Evolutionary conservation across 1,140 invertebrate species (phyloP), one percentile per base, ranked within the genome.

Genomic region (Mesaphorura yosii): DNA sequence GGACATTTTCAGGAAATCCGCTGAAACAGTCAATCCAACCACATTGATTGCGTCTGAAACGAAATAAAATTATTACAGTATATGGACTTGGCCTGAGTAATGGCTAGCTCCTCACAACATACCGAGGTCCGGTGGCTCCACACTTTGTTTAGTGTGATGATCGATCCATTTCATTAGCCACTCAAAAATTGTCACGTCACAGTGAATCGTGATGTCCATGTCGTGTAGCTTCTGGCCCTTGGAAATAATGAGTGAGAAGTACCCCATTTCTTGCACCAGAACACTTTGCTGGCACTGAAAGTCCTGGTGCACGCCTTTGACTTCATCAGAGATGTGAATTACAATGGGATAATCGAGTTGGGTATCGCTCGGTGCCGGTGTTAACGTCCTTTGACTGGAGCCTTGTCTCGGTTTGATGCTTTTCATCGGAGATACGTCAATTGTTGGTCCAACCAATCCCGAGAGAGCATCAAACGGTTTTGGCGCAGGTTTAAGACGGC

Each of bases 101-200:
- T 10, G n/a, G n/a, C n/a, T n/a, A n/a, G n/a, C n/a, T n/a, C n/a
- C n/a, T n/a, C n/a, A n/a, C n/a, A n/a, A n/a, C n/a, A n/a, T n/a
- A n/a, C n/a, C n/a, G n/a, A n/a, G n/a, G n/a, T n/a, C n/a, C n/a
- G n/a, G n/a, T n/a, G n/a, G n/a, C n/a, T n/a, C n/a, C n/a, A n/a
- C n/a, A n/a, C n/a, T n/a, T n/a, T n/a, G n/a, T n/a, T n/a, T n/a
- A n/a, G n/a, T n/a, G n/a, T n/a, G n/a, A n/a, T n/a, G n/a, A n/a
- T n/a, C n/a, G n/a, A 93, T 85, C 87, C 90, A 95, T 58, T 82
- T 78, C 82, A 96, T 91, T n/a, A 96, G 70, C 90, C 90, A 96
- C 59, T 95, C 89, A 68, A 96, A 96, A 57, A 86, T 83, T 44
- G 77, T 80, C 42, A 96, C 83, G 70, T 96, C 90, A 68, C 90